Evolutionary conservation across 2,113 vertebrate genomes (phyloP), one percentile per base, ranked within the genome.

Genomic region (Manacus vitellinus): DNA sequence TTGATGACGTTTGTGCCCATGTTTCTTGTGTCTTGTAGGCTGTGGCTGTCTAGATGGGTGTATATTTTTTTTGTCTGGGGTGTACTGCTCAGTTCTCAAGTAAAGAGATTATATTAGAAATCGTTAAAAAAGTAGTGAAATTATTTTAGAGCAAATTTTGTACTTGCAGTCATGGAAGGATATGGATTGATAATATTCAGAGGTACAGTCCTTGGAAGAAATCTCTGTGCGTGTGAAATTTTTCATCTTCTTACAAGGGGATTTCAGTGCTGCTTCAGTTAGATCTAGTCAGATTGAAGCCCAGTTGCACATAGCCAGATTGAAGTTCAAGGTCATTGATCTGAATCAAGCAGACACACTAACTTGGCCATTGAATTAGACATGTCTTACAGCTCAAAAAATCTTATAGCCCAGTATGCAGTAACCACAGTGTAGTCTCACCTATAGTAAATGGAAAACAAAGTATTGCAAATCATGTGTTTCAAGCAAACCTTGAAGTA

Each of bases 401-500:
- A 9, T 54, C 37, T 54, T 84, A 44, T 39, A 81, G 44, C 19
- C 13, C 13, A n/a, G 6, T 31, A 2, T 61, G n/a, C 51, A 62
- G 43, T 72, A 75, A 54, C 41, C 52, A 49, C 43, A 63, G 52
- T 39, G 1, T 46, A 84, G 88, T 97, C 90, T 94, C 18, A 30
- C 89, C 80, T 92, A 18, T 63, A 82, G 73, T 52, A 85, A 94
- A 82, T 83, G 37, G 56, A 90, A 78, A 88, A 81, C 84, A 82
- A 94, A 91, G 31, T 84, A 80, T 92, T 96, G 58, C 71, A 92
- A 88, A n/a, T 58, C 14, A 20, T 43, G 62, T 73, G 51, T 96
- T 97, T 82, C 89, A 95, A 92, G 58, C 70, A 93, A 87, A 80
- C 71, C 49, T 81, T 94, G 52, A 95, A 93, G 31, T 85, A 93